Evolutionary conservation across 2,888 invertebrate species (phyloP).

Genomic region (Netelia virgata): DNA sequence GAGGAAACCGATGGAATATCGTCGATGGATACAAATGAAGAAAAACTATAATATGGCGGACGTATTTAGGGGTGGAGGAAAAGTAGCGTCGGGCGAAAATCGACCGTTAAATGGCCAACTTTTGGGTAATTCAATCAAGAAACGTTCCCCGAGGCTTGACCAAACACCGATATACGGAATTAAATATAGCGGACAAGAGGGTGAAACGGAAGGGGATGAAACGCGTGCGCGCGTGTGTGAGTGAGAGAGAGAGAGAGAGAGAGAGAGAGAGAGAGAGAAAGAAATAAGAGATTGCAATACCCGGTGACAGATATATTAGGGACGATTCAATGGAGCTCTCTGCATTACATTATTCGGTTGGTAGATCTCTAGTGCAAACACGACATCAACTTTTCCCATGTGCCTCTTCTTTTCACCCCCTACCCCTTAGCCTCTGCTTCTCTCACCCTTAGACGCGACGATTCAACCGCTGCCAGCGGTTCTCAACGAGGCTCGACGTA

Average conservation of each 20-base stretch:
- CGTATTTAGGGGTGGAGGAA: no score
- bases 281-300: slow-evolving; percentile 75
- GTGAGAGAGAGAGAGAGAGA: not conserved
- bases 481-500: slow-evolving; percentile 63
- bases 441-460: not conserved
- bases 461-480: slow-evolving; percentile 64
- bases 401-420: slow-evolving; percentile 64
- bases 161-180: slow-evolving; percentile 67
- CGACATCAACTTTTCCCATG: slow-evolving; percentile 84
- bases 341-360: slow-evolving; percentile 83
- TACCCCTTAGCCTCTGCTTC: slow-evolving; percentile 36
- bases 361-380: slow-evolving; percentile 84
- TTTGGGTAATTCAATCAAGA: slow-evolving; percentile 81
- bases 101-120: slow-evolving; percentile 72
- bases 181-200: not conserved
- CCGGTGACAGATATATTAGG: slow-evolving; percentile 84
- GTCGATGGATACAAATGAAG: slow-evolving; percentile 48
- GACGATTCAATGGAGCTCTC: slow-evolving; percentile 82
- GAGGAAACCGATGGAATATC: slow-evolving; percentile 23
- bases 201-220: not conserved
- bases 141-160: slow-evolving; percentile 74
- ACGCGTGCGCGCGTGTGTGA: no score
- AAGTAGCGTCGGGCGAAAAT: not conserved
- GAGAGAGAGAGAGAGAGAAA: slow-evolving; percentile 17
- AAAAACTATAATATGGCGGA: no score